Evolutionary conservation across 2,888 invertebrate genomes (phyloP).

Genomic region (Periphyllus acericola): DNA sequence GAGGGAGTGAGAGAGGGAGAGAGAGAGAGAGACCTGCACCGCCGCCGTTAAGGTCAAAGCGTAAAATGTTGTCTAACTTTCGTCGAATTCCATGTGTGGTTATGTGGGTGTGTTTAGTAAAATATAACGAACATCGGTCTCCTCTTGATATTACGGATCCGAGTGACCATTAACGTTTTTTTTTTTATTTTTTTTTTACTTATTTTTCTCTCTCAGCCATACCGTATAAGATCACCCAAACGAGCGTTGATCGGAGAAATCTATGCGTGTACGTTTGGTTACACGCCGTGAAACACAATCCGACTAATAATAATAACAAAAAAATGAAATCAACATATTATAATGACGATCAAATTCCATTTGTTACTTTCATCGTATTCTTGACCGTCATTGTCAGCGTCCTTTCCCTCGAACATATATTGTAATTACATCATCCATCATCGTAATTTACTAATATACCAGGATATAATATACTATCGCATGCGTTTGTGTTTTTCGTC

Average conservation of each 20-base stretch:
- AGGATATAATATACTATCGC: no score
- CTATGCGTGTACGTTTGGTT: conserved; percentile 9
- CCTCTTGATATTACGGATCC: not conserved
- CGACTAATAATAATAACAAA: conserved; percentile 47
- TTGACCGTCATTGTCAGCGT: conserved; percentile 53
- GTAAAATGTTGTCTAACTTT: conserved; percentile 7
- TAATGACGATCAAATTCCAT: conserved; percentile 61
- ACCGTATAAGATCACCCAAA: not conserved
- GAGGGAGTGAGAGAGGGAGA: not conserved
- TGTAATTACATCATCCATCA: conserved; percentile 57
- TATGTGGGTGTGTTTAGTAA: conserved; percentile 13
- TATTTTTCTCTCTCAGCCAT: not conserved
- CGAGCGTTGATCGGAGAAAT: conserved; percentile 50
- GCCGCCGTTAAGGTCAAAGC: conserved; percentile 20
- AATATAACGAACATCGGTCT: not conserved
- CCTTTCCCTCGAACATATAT: conserved; percentile 45
- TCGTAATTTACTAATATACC: conserved; percentile 12
- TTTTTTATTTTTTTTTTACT: no score
- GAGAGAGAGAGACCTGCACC: no score
- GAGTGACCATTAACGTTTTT: conserved; percentile 39
- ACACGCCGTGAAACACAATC: conserved; percentile 49
- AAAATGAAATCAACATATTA: conserved; percentile 56
- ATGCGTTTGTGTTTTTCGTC: no score
- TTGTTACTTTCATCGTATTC: conserved; percentile 53
- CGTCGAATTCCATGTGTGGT: conserved; percentile 4